phyloP scores from a whole-genome alignment of 2,113 vertebrate species.

The Trochalopteron elliotii region DNA sequence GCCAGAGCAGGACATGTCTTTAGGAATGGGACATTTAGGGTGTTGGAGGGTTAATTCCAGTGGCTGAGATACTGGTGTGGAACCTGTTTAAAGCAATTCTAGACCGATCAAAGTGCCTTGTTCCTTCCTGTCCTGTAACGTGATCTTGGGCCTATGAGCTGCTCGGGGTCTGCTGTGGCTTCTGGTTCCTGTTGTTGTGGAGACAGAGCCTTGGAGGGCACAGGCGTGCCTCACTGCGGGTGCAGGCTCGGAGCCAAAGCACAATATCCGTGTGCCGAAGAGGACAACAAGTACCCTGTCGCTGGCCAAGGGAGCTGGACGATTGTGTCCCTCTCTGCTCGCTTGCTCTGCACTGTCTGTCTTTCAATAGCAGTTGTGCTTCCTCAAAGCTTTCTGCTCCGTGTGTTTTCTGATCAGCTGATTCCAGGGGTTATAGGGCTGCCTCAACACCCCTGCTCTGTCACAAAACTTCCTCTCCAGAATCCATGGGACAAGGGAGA shows the following conservation, averaged over 20 bases:
- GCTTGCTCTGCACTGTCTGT: accelerated
- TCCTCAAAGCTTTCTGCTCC: neutral
- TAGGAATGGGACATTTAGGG: conserved; percentile 39
- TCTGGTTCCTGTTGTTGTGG: conserved; percentile 71
- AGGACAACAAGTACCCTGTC: neutral
- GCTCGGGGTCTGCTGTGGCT: conserved; percentile 57
- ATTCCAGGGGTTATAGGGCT: neutral
- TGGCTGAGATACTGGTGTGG: conserved; percentile 23
- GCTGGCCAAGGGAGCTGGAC: neutral
- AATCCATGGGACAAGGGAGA: neutral
- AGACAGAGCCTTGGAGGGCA: conserved; percentile 16
- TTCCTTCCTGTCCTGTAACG: conserved; percentile 77
- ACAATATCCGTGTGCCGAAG: accelerated
- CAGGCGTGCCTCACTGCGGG: neutral
- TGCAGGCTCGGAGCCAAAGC: neutral
- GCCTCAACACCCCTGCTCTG: neutral
- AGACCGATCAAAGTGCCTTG: conserved; percentile 58
- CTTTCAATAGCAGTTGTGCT: neutral
- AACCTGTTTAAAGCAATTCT: conserved; percentile 45
- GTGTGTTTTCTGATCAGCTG: neutral
- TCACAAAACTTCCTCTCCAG: neutral
- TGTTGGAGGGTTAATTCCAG: conserved; percentile 62
- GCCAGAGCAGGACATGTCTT: conserved; percentile 52
- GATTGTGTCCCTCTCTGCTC: neutral
- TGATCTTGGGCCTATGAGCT: conserved; percentile 19